phyloP scores from a whole-genome alignment of 2,888 invertebrate genomes.

The Trichopria drosophilae region DNA sequence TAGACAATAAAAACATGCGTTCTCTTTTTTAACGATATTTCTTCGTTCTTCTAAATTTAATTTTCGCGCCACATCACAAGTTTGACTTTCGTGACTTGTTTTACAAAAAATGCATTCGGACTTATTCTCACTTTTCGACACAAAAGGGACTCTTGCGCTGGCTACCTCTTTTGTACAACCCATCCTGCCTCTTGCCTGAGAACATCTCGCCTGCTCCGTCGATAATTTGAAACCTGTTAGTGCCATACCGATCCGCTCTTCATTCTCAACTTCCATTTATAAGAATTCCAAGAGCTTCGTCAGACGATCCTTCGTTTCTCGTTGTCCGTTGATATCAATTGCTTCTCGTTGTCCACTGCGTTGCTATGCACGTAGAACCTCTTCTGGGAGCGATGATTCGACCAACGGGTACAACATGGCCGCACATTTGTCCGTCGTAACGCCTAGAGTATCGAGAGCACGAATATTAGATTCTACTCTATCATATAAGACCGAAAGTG shows the following conservation, averaged over 20 bases:
- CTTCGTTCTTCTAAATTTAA: slow-evolving; percentile 28
- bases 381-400: slow-evolving; percentile 37
- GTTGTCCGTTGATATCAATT: not conserved
- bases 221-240: not conserved
- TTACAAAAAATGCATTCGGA: slow-evolving; percentile 30
- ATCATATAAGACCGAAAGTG: slow-evolving; percentile 35
- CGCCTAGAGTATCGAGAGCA: slow-evolving; percentile 32
- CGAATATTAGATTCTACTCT: slow-evolving; percentile 40
- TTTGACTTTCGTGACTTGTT: slow-evolving; percentile 28
- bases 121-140: not conserved
- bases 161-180: not conserved
- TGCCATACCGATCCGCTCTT: not conserved
- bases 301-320: not conserved
- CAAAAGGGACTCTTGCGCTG: not conserved
- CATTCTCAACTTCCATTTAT: not conserved
- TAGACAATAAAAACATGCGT: slow-evolving; percentile 39
- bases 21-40: slow-evolving; percentile 27
- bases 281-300: not conserved
- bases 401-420: slow-evolving; percentile 36
- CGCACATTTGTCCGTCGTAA: slow-evolving; percentile 34
- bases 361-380: slow-evolving; percentile 32
- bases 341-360: not conserved
- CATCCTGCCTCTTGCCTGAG: not conserved
- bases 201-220: not conserved
- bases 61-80: slow-evolving; percentile 32